These are phyloP conservation scores for Microtus ochrogaster DNA, from an alignment of 2,113 vertebrate genomes.

Conservation along the genomic window DNA sequence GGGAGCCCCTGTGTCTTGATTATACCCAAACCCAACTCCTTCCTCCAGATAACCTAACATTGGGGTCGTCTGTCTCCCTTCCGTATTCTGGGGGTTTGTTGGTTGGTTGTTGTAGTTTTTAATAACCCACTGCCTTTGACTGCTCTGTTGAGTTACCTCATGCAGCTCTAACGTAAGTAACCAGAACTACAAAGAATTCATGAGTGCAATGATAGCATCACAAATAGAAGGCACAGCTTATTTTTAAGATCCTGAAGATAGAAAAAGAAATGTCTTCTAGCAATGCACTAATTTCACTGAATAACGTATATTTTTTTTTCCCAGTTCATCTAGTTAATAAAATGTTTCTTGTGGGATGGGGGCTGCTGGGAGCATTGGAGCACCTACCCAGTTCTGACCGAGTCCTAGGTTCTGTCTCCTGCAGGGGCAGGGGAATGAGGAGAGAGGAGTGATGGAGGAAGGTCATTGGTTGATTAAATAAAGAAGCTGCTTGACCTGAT, in stretches of 20 bases:
- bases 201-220: background rate
- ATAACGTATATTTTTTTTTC: background rate
- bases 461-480: too few relatives aligned
- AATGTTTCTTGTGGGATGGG: background rate
- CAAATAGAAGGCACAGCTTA: background rate
- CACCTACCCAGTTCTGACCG: too few relatives aligned
- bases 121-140: background rate
- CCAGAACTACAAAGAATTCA: background rate
- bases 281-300: background rate
- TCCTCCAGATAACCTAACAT: background rate
- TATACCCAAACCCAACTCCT: too few relatives aligned
- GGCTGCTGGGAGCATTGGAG: background rate
- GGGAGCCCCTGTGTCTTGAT: too few relatives aligned
- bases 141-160: background rate
- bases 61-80: background rate
- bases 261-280: too few relatives aligned
- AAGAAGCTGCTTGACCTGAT: too few relatives aligned
- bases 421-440: background rate
- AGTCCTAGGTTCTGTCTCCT: background rate
- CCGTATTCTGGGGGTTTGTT: background rate
- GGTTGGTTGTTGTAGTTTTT: background rate
- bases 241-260: background rate
- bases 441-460: too few relatives aligned
- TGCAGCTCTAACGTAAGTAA: background rate
- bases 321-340: background rate